Evolutionary conservation across 2,113 vertebrate genomes (phyloP), one percentile per base, ranked within the genome.

Genomic region (Bombycilla garrulus): DNA sequence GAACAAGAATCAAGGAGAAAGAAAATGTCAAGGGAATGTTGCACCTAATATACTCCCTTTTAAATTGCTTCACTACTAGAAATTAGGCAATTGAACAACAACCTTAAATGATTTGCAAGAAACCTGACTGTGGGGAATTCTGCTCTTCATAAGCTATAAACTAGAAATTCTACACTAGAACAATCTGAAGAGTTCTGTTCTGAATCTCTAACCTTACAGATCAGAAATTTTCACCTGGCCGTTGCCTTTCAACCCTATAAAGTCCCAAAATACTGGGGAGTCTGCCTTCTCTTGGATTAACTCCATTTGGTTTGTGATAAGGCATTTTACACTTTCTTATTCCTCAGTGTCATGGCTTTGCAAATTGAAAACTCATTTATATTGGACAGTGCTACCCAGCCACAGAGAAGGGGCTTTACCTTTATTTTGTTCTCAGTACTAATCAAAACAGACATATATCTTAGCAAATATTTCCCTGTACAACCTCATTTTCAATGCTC

Each of bases 11-110:
- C 54, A 85, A 76, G 81, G 54, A 85, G 66, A 95, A 92, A 78
- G 44, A 84, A 95, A 95, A 94, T 72, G 73, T 73, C 58, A 93
- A 31, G 58, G 57, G 58, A 89, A 88, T 58, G 28, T n/a, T 61
- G 16, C 62, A 72, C 36, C 36, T 74, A 78, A 74, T 40, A 71
- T 22, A 53, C 2, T 79, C 7, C 18, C 13, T 76, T 85, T 90
- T 65, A 92, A 82, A 94, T 38, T 50, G 50, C 45, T 76, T 85
- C 29, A 48, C 7, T 3, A 65, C 16, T 73, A 60, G 23, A 87
- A 82, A 90, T 89, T 28, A 51, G 19, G 19, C 14, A 73, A 60
- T 38, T 76, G 50, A 69, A 81, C 28, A 87, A 33, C 24, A 85
- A 56, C 11, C 19, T 58, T 57, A 78, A 92, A 81, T 53, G 71